Percentiles rank a stretch among this genome's conserved stretches.
These are phyloP conservation scores for Melieria omissa DNA, from an alignment of 2,888 invertebrate species.

Conservation along the genomic window DNA sequence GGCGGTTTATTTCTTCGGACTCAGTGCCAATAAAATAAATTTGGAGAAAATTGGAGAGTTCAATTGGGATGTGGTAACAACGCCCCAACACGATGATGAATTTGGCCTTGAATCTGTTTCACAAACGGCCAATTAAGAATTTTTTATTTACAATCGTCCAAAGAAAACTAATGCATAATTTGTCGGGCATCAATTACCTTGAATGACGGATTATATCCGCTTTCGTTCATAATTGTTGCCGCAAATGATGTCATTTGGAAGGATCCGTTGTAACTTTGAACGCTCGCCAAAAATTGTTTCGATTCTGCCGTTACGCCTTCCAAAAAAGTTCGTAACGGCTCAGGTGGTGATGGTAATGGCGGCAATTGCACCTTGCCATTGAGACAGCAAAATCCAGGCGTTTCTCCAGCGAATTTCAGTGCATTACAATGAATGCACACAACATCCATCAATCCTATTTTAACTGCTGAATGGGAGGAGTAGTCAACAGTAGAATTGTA, in stretches of 20 bases:
- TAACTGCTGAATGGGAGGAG: background rate
- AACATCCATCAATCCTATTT: constrained; percentile 32
- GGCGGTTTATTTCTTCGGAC: constrained; percentile 24
- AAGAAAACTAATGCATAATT: constrained; percentile 13
- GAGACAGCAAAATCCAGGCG: constrained; percentile 37
- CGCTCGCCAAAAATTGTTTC: too few species aligned
- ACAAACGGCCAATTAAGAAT: constrained; percentile 16
- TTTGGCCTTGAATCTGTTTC: constrained; percentile 38
- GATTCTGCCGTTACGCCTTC: constrained; percentile 47
- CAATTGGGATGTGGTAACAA: constrained; percentile 23
- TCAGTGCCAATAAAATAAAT: constrained; percentile 38
- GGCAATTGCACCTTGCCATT: constrained; percentile 45
- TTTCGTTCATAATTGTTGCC: constrained; percentile 41
- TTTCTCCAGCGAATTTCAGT: constrained; percentile 36
- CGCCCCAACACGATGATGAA: constrained; percentile 26
- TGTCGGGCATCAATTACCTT: constrained; percentile 26
- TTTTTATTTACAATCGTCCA: background rate
- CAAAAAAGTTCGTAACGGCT: constrained; percentile 56
- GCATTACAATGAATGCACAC: constrained; percentile 34
- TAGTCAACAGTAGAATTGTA: too few species aligned
- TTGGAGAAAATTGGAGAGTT: constrained; percentile 37
- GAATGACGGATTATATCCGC: constrained; percentile 49
- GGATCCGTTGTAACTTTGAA: constrained; percentile 39
- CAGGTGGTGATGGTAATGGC: constrained; percentile 40
- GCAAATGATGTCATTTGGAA: constrained; percentile 57